Evolutionary conservation across 2,113 vertebrate genomes (phyloP).

Genomic region (Tetraodon nigroviridis): DNA sequence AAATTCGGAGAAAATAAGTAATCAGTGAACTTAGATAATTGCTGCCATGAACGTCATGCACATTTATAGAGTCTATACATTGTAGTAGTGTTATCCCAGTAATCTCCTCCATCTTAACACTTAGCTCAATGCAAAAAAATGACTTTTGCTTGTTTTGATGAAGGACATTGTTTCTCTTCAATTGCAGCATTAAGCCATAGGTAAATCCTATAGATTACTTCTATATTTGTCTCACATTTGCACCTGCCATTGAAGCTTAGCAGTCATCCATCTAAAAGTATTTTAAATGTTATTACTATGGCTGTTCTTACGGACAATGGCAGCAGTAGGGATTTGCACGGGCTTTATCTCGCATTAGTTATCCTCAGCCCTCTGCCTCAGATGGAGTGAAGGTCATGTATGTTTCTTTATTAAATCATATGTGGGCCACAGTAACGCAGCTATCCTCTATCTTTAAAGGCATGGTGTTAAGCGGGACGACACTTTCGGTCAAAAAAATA

Average conservation of each 20-base stretch:
- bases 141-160: slow-evolving; percentile 11
- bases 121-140: slow-evolving; percentile 10
- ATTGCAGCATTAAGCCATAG: slow-evolving; percentile 20
- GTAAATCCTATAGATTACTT: slow-evolving; percentile 32
- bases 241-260: background rate
- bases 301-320: slow-evolving; percentile 9
- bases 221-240: slow-evolving; percentile 2
- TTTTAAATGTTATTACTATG: slow-evolving; percentile 10
- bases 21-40: too few species aligned
- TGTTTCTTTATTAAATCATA: slow-evolving; percentile 15
- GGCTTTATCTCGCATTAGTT: slow-evolving; percentile 27
- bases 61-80: background rate
- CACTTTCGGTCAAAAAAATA: too few species aligned
- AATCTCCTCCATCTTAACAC: background rate
- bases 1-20: too few species aligned
- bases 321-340: slow-evolving; percentile 32
- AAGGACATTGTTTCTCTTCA: slow-evolving; percentile 5
- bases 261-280: background rate
- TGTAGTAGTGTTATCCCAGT: background rate
- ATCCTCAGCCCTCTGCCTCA: slow-evolving; percentile 31
- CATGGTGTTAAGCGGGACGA: background rate
- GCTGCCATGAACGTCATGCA: background rate
- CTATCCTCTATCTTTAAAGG: slow-evolving; percentile 14
- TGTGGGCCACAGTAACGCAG: slow-evolving; percentile 1
- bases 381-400: slow-evolving; percentile 21